These are phyloP conservation scores for Drosophila nikananu DNA, from an alignment of 1,140 invertebrate species.

Conservation along the genomic window DNA sequence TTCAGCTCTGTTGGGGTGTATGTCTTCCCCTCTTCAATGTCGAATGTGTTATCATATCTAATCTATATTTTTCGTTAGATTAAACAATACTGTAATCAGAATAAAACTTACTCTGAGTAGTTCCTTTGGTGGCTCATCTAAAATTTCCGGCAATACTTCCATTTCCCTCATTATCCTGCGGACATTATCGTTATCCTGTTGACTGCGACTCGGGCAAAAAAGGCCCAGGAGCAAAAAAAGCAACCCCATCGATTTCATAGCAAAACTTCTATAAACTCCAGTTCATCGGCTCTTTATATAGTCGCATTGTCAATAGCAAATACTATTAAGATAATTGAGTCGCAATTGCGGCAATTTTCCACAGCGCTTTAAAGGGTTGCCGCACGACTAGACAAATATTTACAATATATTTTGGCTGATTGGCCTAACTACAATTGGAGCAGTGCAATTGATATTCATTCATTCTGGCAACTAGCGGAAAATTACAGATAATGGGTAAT, in stretches of 20 bases:
- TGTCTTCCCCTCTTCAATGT: conserved; percentile 62
- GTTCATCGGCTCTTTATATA: conserved; percentile 21
- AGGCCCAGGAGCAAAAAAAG: conserved; percentile 18
- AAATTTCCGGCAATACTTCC: conserved; percentile 88
- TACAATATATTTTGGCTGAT: conserved; percentile 32
- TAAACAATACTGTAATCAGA: background rate
- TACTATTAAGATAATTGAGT: conserved; percentile 40
- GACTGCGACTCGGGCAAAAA: conserved; percentile 14
- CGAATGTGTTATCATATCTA: conserved; percentile 48
- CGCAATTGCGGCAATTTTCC: conserved; percentile 33
- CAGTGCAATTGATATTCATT: conserved; percentile 31
- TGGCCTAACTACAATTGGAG: conserved; percentile 10
- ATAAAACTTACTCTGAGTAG: conserved; percentile 44
- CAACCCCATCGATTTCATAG: conserved; percentile 45
- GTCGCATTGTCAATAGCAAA: conserved; percentile 18
- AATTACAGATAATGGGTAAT: conserved; percentile 17
- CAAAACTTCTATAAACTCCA: conserved; percentile 13
- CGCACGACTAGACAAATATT: conserved; percentile 22
- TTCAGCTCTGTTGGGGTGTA: conserved; percentile 65
- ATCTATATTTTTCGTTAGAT: conserved; percentile 6
- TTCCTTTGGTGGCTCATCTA: conserved; percentile 88
- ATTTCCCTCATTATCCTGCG: conserved; percentile 62
- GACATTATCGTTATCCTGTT: conserved; percentile 55
- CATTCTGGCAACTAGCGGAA: conserved; percentile 2
- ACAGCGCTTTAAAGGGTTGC: background rate